Evolutionary conservation across 1,140 invertebrate species (phyloP).

Genomic region (Pectinophora gossypiella): DNA sequence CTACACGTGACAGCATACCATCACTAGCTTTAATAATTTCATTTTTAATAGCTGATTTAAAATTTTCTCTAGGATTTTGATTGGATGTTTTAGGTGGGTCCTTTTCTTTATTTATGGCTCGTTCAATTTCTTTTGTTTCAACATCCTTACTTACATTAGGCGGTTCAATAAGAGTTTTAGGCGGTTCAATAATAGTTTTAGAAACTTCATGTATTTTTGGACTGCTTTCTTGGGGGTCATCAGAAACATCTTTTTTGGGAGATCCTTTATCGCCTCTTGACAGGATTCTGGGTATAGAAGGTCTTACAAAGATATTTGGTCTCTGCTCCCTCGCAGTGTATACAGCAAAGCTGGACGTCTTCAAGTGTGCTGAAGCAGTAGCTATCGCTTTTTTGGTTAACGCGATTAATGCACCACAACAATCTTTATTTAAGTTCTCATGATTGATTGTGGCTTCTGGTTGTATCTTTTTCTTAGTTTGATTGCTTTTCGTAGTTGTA

Average conservation of each 20-base stretch:
- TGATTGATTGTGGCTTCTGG: slow-evolving; percentile 38
- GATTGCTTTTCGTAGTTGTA: slow-evolving; percentile 27
- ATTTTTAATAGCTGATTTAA: too few relatives aligned
- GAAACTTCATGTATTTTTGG: too few relatives aligned
- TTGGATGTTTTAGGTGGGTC: too few relatives aligned
- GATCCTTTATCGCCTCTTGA: slow-evolving; percentile 47
- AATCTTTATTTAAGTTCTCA: slow-evolving; percentile 50
- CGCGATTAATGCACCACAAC: slow-evolving; percentile 43
- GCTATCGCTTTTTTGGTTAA: slow-evolving; percentile 51
- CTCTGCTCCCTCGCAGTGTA: slow-evolving; percentile 27
- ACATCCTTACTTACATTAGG: slow-evolving; percentile 4
- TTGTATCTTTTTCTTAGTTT: slow-evolving; percentile 40
- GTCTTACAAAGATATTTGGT: slow-evolving; percentile 47
- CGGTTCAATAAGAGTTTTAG: slow-evolving; percentile 7
- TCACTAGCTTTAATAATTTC: too few relatives aligned
- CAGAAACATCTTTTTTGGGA: slow-evolving; percentile 46
- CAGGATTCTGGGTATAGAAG: slow-evolving; percentile 46
- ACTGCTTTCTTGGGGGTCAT: slow-evolving; percentile 24
- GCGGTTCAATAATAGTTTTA: not conserved
- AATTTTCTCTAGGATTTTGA: too few relatives aligned
- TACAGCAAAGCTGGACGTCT: slow-evolving; percentile 40
- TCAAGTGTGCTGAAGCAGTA: slow-evolving; percentile 49
- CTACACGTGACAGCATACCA: too few relatives aligned
- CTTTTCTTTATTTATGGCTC: slow-evolving; percentile 1
- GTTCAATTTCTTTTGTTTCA: not conserved